phyloP scores from a whole-genome alignment of 2,797 vertebrate genomes.

The Falco berigora region DNA sequence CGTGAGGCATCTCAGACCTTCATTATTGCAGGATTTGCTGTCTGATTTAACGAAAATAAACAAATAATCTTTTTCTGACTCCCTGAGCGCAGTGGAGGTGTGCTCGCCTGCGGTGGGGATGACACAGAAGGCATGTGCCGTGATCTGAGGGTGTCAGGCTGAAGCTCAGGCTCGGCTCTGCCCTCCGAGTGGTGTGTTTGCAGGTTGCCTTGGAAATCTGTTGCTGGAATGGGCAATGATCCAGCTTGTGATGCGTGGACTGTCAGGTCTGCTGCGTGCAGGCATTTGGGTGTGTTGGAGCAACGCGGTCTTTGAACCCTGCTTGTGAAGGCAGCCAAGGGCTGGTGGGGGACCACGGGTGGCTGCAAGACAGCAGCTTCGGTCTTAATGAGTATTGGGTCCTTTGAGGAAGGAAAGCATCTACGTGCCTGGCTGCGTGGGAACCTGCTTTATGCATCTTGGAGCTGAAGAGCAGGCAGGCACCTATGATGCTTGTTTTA shows the following conservation, averaged over 20 bases:
- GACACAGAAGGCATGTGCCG: neutral
- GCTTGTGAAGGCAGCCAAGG: neutral
- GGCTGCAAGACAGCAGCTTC: neutral
- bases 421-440: neutral
- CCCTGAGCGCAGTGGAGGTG: neutral
- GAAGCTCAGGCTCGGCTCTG: neutral
- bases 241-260: neutral
- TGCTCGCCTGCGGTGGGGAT: neutral
- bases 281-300: neutral
- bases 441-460: neutral
- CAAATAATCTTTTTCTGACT: rapidly evolving
- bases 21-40: rapidly evolving
- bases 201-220: neutral
- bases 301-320: neutral
- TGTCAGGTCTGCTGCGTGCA: neutral
- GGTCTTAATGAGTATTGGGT: rapidly evolving
- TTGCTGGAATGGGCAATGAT: rapidly evolving
- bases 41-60: neutral
- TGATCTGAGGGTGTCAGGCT: neutral
- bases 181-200: neutral
- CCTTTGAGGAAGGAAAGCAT: neutral
- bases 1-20: neutral
- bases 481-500: neutral
- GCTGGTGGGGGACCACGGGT: neutral
- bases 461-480: neutral